Evolutionary conservation across 64 coral and sea anemone species (phyloP), one percentile per base, ranked within the genome.

Genomic region (Hydrozoanthus tunicans): DNA sequence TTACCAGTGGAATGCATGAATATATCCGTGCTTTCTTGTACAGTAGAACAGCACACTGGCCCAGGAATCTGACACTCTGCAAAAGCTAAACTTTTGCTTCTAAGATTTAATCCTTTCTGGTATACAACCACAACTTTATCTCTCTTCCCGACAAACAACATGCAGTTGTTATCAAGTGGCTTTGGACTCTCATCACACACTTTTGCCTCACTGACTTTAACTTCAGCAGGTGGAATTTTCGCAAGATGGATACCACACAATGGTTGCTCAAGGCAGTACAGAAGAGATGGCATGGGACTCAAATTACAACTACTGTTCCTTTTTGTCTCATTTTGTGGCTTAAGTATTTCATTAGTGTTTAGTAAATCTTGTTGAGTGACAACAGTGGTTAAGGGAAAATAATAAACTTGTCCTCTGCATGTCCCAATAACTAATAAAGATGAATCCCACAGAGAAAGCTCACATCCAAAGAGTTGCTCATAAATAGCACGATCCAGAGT

Each of bases 231-330:
- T 74, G 84, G 84, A 75, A 88, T 52, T 58, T 7, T 75, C 32
- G 84, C 26, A 73, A 88, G 13, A 73, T 17, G 59, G 26, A 88
- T 73, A 43, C 55, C 55, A 27, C 53, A 88, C 25, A 88, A 20
- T n/a, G 84, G 84, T 56, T 88, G 84, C 70, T 88, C 70, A 88
- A 88, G 69, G 67, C 69, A 88, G 24, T 60, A 88, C 25, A 88
- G 54, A 27, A 88, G 69, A 32, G 84, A 75, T 11, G 69, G 55
- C 9, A 51, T 69, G 74, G 74, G 69, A n/a, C 69, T 88, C 73
- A 60, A 58, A 15, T 56, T 55, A 52, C 53, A 58, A 5, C 4
- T 43, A 43, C 32, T 88, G 68, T 75, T 60, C 6, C 10, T 17
- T 60, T 25, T 6, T 59, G 56, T 73, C 6, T n/a, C 59, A 23